Conservation (phyloP, 1,140 invertebrate genomes). For the Gryllus bimaculatus region DNA sequence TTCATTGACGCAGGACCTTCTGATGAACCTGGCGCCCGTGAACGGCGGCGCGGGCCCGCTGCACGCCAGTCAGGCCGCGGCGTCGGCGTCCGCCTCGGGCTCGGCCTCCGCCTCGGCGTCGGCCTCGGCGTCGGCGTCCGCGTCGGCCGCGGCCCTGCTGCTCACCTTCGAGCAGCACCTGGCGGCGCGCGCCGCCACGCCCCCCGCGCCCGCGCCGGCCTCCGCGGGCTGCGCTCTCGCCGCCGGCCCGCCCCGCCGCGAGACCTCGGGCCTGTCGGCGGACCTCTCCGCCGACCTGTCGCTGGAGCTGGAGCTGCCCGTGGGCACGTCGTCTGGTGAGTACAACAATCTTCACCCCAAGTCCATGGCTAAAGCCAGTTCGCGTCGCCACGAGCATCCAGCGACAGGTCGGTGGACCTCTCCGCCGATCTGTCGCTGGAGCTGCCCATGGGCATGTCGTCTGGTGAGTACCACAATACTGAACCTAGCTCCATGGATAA, state of each 20-base stretch:
- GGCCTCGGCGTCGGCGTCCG: slow-evolving; percentile 35
- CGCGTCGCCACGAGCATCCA: slow-evolving; percentile 13
- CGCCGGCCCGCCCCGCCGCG: slow-evolving; percentile 23
- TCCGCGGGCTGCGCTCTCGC: slow-evolving; percentile 19
- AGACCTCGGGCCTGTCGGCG: slow-evolving; percentile 7
- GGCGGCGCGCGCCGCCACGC: slow-evolving; percentile 32
- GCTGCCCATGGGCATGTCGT: slow-evolving; percentile 26
- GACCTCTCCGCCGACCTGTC: slow-evolving; percentile 28
- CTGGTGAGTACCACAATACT: neutral
- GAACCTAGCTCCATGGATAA: too few relatives aligned
- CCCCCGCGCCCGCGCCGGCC: slow-evolving; percentile 23
- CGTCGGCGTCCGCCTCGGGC: slow-evolving; percentile 19
- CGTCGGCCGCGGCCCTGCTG: slow-evolving; percentile 32
- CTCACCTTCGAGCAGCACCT: slow-evolving; percentile 44
- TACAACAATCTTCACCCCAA: neutral
- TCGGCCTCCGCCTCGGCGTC: slow-evolving; percentile 36
- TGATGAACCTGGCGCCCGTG: slow-evolving; percentile 47
- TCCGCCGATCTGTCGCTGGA: slow-evolving; percentile 7
- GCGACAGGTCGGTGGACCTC: slow-evolving; percentile 31
- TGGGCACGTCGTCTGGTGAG: slow-evolving; percentile 22
- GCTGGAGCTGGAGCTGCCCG: slow-evolving; percentile 30
- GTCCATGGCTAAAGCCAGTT: neutral
- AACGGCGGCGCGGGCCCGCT: slow-evolving; percentile 31
- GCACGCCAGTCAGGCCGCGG: slow-evolving; percentile 37
- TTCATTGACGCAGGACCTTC: slow-evolving; percentile 38